Evolutionary conservation across 2,113 vertebrate genomes (phyloP).

Genomic region (Chaetops frenatus): DNA sequence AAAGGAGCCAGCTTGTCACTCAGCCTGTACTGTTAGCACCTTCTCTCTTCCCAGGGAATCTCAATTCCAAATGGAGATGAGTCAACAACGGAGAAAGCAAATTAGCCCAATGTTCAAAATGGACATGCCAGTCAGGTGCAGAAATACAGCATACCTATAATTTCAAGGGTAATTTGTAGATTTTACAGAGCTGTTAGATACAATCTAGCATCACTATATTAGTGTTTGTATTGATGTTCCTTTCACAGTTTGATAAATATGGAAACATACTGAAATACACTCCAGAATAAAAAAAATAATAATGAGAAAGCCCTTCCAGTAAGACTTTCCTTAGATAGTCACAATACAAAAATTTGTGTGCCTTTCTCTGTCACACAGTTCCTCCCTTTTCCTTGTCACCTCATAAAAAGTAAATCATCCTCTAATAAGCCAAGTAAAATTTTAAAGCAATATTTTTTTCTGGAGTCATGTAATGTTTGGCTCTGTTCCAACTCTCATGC

Average conservation of each 20-base stretch:
- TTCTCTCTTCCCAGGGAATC: not conserved
- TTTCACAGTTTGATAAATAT: not conserved
- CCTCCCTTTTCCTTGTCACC: not conserved
- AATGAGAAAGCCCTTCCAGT: not conserved
- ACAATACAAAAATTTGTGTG: not conserved
- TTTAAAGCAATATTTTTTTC: not conserved
- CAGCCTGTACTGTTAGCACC: not conserved
- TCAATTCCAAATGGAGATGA: constrained; percentile 5
- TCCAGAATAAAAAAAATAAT: not conserved
- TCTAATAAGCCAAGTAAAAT: constrained; percentile 9
- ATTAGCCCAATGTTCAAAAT: not conserved
- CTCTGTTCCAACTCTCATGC: not conserved
- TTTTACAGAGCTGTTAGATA: not conserved
- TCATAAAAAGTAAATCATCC: constrained; percentile 26
- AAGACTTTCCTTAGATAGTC: not conserved
- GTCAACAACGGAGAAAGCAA: not conserved
- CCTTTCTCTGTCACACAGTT: not conserved
- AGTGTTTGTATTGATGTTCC: not conserved
- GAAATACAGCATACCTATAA: not conserved
- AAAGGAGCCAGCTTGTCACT: constrained; percentile 19
- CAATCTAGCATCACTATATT: not conserved
- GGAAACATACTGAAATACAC: not conserved
- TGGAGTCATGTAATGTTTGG: constrained; percentile 14
- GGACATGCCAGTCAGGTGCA: not conserved
- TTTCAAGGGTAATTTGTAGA: not conserved